phyloP scores from a whole-genome alignment of 2,888 invertebrate species.

The Drosophila flavopinicola region DNA sequence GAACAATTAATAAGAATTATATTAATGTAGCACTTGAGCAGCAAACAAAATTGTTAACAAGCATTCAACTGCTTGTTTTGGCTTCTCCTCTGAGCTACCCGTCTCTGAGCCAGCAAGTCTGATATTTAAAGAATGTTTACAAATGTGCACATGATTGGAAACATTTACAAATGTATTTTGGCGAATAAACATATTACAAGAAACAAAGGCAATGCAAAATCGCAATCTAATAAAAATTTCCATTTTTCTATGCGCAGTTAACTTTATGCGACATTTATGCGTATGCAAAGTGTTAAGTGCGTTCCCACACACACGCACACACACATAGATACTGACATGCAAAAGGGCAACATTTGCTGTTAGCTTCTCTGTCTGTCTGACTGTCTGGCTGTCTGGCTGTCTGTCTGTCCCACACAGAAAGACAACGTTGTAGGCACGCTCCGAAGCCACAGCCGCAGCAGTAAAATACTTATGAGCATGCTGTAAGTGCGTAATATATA shows the following conservation, averaged over 20 bases:
- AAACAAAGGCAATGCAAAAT: slow-evolving; percentile 51
- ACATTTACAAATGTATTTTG: slow-evolving; percentile 67
- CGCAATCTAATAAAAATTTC: slow-evolving; percentile 77
- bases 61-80: not conserved
- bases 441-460: slow-evolving; percentile 29
- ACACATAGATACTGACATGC: slow-evolving; percentile 29
- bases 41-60: slow-evolving; percentile 1
- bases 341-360: slow-evolving; percentile 59
- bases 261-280: slow-evolving; percentile 79
- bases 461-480: slow-evolving; percentile 62
- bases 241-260: slow-evolving; percentile 77
- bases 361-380: slow-evolving; percentile 13
- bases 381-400: slow-evolving; percentile 5
- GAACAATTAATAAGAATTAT: not conserved
- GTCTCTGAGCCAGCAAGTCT: not conserved
- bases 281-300: slow-evolving; percentile 74
- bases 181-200: slow-evolving; percentile 68
- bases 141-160: slow-evolving; percentile 54
- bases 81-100: slow-evolving; percentile 1
- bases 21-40: not conserved
- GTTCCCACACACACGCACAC: slow-evolving; percentile 35
- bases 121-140: slow-evolving; percentile 1
- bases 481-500: slow-evolving; percentile 52
- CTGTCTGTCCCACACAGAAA: slow-evolving; percentile 38
- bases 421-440: slow-evolving; percentile 63